Base-by-base conservation (phyloP, 2,888 invertebrate species). In the Phlogophora meticulosa region DNA sequence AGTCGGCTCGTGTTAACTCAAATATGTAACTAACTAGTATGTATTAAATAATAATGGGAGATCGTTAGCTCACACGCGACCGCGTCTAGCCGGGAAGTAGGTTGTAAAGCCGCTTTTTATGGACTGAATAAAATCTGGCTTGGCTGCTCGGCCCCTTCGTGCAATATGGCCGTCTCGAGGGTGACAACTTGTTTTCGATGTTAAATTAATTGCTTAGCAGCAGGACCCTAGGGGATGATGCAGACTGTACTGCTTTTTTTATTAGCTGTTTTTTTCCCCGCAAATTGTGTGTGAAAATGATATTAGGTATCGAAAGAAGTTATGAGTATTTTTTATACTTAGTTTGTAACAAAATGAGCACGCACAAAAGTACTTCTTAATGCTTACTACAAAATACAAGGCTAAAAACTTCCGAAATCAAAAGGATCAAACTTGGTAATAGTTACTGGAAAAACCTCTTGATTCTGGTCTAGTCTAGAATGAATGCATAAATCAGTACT, bases 31-130 rank as follows among this genome's bases (percentile, higher is more conserved):
- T 79, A 75, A 75, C 74, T 72, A 80, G 66, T 72, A 59, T 68
- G 72, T 86, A 85, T 89, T 88, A 86, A 89, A 91, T 90, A 89
- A 88, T 90, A 89, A 91, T 90, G 87, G 74, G 82, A 64, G 83
- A 84, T 89, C 87, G 89, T 88, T 88, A 88, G 88, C 82, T 78
- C 73, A 86, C 88, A 88, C 92, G 90, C 90, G 88, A 90, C 82
- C 84, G 81, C 82, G 92, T 92, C 93, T 92, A 92, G 92, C 91
- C 93, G 87, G 93, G 92, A 91, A 90, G 87, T 88, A 77, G 84
- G 55, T 68, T 69, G 68, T 89, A 87, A 88, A 85, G 82, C 74
- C 78, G 80, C 61, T 89, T 91, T 89, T 90, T 88, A 88, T 89
- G 83, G 85, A 70, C 83, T 84, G 80, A 88, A 87, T 87, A 81